Evolutionary conservation across 1,140 invertebrate genomes (phyloP), one percentile per base, ranked within the genome.

Genomic region (Spodoptera litura): DNA sequence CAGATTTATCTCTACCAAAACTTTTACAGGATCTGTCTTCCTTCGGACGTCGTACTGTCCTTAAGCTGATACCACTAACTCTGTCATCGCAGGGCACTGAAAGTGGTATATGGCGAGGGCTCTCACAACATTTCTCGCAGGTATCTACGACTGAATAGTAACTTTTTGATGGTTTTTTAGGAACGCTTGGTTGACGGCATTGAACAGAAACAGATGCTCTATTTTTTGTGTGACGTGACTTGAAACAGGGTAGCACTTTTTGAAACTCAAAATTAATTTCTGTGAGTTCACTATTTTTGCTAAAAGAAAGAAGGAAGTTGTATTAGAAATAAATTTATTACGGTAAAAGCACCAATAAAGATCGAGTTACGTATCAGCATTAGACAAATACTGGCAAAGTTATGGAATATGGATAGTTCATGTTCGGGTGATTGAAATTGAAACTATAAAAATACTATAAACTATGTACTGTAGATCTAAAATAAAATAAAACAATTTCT

Each of bases 241-340:
- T 31, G 15, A 70, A 53, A 52, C 66, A 70, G 11, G 66, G 66
- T 11, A 44, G 51, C 13, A 52, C 4, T 11, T 70, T 70, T 52
- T 70, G 66, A 31, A 70, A 70, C 49, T n/a, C 44, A 61, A 64
- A 75, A 64, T 64, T 75, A 11, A 75, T 53, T 62, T 53, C 49
- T n/a, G 73, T 61, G 27, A 75, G 11, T 64, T 64, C 44, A 4
- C 44, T 75, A 15, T 62, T 62, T 44, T 62, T 61, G 49, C 73
- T 75, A 64, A 75, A 75, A 75, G 10, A 44, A 44, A 59, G 8
- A 56, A 20, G 6, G 35, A 53, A 64, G 20, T 59, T 51, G 59
- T 73, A 31, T 49, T 51, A 27, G 15, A 53, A 31, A 15, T n/a
- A 53, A n/a, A 31, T 9, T 9, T 31, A 12, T 38, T 56, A 44